Conservation (phyloP, 2,113 vertebrate species). For the Calyptommatus sinebrachiatus region DNA sequence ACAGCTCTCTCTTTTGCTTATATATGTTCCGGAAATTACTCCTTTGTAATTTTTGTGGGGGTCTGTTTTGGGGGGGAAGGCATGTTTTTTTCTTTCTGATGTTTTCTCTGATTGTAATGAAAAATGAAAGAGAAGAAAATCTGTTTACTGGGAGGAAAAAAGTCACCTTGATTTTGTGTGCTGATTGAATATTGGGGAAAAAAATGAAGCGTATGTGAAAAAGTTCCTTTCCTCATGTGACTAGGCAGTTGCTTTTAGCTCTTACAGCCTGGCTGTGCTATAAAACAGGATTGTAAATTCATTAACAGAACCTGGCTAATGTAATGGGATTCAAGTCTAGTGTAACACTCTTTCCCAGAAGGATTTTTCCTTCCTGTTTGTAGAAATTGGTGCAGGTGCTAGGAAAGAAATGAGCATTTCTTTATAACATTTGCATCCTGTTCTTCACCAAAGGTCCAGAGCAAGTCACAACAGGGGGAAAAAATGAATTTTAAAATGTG, state of each 20-base stretch:
- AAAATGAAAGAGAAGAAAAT: constrained; percentile 52
- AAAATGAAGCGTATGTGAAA: not conserved
- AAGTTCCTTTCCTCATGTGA: not conserved
- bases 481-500: too few species aligned
- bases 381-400: too few species aligned
- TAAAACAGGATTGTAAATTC: not conserved
- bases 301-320: not conserved
- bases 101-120: constrained; percentile 43
- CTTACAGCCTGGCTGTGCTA: not conserved
- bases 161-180: not conserved
- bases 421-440: too few species aligned
- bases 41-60: constrained; percentile 42
- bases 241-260: not conserved
- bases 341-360: too few species aligned
- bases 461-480: too few species aligned
- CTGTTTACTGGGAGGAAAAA: constrained; percentile 58
- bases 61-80: too few species aligned
- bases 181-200: constrained; percentile 1
- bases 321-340: not conserved
- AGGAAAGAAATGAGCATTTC: too few species aligned
- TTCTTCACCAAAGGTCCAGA: too few species aligned
- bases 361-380: too few species aligned
- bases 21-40: constrained; percentile 53
- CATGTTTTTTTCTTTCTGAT: constrained; percentile 19
- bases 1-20: constrained; percentile 10